Evolutionary conservation across 2,113 vertebrate species (phyloP).

Genomic region (Isurus oxyrinchus): DNA sequence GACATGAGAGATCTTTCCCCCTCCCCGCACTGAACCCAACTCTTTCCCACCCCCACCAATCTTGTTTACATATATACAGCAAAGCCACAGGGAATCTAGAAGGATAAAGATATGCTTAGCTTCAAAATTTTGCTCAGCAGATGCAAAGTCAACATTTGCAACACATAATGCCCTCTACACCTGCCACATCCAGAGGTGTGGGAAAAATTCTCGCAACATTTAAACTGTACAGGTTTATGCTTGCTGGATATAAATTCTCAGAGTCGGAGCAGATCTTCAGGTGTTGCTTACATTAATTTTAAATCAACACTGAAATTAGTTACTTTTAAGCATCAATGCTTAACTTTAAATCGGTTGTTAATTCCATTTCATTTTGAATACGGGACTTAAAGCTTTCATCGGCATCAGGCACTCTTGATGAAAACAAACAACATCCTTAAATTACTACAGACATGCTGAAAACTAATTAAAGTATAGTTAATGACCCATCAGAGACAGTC

Average conservation of each 20-base stretch:
- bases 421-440: not conserved
- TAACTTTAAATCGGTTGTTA: not conserved
- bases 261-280: not conserved
- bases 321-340: not conserved
- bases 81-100: slow-evolving; percentile 1
- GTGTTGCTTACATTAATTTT: not conserved
- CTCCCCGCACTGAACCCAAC: too few species aligned
- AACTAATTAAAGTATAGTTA: not conserved
- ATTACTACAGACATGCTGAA: not conserved
- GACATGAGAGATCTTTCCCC: not conserved
- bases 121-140: not conserved
- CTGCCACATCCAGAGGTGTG: not conserved
- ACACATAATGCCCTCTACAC: not conserved
- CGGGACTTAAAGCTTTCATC: not conserved
- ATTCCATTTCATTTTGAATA: not conserved
- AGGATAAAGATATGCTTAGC: not conserved
- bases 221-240: not conserved
- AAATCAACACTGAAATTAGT: not conserved
- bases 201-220: not conserved
- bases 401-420: not conserved
- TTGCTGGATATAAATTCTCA: not conserved
- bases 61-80: not conserved
- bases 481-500: not conserved
- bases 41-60: not conserved
- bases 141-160: slow-evolving; percentile 11